Evolutionary conservation across 2,113 vertebrate genomes (phyloP), one percentile per base, ranked within the genome.

Genomic region (Indicator maculatus): DNA sequence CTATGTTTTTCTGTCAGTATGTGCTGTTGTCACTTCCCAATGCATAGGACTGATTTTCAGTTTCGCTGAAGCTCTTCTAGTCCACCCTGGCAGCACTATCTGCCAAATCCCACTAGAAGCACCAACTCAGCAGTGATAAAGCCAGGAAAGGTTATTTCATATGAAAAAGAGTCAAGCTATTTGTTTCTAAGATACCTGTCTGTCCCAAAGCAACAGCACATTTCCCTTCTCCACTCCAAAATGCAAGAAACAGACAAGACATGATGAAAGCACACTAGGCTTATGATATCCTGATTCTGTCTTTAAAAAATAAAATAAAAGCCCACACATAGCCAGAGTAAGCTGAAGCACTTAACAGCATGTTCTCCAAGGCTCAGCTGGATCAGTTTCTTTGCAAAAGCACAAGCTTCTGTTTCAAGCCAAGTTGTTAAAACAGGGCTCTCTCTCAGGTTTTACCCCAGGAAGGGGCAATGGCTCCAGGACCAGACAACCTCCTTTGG

Each of bases 181-280:
- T 61, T 72, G 38, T 58, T 66, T 47, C 11, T 24, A 79, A 65
- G 36, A 36, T 27, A 74, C 21, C 26, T 59, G 58, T 21, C 0
- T 0, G 30, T 66, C 73, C 27, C 36, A 26, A 87, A 83, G 31
- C 33, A 92, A 53, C 10, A 16, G 20, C 21, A 78, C 8, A 33
- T 67, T 67, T 53, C 2, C 27, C 3, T 10, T 3, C 15, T 58
- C 26, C 6, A 3, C 41, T 78, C 44, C 28, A 45, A 69, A 74
- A 58, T 3, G 2, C 56, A 72, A 64, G 23, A 61, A 71, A 82
- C 7, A 21, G 58, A 23, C 9, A 56, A 53, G 15, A 88, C 83
- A 70, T 24, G 0, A 80, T n/a, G 70, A 84, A 77, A 80, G 2
- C 0, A 3, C 4, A 16, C 28, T 23, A 12, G 15, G 38, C 59